Evolutionary conservation across 2,888 invertebrate species (phyloP), one percentile per base, ranked within the genome.

Genomic region (Heliconius ethilla): DNA sequence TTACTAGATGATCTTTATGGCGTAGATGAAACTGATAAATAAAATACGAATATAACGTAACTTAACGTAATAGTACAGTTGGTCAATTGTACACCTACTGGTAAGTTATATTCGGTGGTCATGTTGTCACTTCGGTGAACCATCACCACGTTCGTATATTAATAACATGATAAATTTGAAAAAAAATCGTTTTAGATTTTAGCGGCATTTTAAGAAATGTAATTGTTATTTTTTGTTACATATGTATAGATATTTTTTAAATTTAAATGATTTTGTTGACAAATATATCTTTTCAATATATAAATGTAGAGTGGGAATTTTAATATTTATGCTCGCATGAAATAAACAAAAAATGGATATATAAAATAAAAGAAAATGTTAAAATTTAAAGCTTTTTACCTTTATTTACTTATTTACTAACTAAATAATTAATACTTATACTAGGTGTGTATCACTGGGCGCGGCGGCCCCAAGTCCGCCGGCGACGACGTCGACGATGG

Each of bases 331-430:
- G 59, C 9, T 18, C n/a, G 0, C 6, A 59, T n/a, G 3, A 59
- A 59, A 10, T n/a, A 59, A 59, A 59, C 3, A 51, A 63, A 75
- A 29, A 62, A 59, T n/a, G 33, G 15, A 55, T 62, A 37, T 33
- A 40, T 27, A 13, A 75, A 69, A 77, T 75, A 77, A 65, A 78
- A 77, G 69, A 75, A 73, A 77, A 62, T 74, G 69, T 78, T 80
- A 72, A 76, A 79, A 76, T 75, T 83, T 83, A 83, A 83, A 83
- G 83, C 83, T 83, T 81, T 59, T 77, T 82, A 83, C 81, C 83
- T 81, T 67, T 63, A 69, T 62, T 80, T 37, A 67, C 78, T 81
- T 79, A 80, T 18, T 70, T 70, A n/a, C 81, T 76, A 82, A 65
- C 75, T 65, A 37, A 79, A 77, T 72, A 79, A 81, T 79, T 70